Evolutionary conservation across 2,113 vertebrate genomes (phyloP).

Genomic region (Junco hyemalis): DNA sequence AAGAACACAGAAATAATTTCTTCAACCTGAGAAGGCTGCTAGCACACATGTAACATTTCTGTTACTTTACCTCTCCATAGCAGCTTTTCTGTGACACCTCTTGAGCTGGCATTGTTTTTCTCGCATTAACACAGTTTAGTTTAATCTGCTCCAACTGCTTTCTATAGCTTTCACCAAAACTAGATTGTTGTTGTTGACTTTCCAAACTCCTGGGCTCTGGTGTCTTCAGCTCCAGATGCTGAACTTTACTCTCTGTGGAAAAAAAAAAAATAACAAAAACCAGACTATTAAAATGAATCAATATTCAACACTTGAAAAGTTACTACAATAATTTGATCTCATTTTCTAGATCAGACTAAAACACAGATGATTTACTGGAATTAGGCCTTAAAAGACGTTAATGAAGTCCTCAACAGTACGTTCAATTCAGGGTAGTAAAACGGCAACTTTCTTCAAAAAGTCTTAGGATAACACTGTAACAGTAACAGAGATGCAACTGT

Average conservation of each 20-base stretch:
- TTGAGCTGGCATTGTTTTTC: constrained; percentile 35
- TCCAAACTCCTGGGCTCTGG: constrained; percentile 10
- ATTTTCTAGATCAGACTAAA: background rate
- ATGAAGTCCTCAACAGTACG: background rate
- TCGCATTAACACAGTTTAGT: background rate
- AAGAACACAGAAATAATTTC: background rate
- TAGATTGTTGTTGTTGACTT: constrained; percentile 32
- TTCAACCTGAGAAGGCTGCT: background rate
- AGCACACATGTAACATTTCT: background rate
- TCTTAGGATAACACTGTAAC: background rate
- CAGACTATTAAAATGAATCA: background rate
- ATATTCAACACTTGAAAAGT: background rate
- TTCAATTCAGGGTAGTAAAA: background rate
- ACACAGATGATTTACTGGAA: background rate
- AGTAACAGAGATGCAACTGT: background rate
- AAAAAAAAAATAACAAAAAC: background rate
- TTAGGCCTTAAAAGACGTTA: background rate
- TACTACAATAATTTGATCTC: background rate
- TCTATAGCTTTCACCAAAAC: constrained; percentile 21
- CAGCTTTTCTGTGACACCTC: constrained; percentile 43
- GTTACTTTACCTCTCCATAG: constrained; percentile 60
- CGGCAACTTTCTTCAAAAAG: background rate
- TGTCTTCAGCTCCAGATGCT: constrained; percentile 26
- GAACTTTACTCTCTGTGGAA: constrained; percentile 41
- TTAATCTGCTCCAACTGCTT: constrained; percentile 47